Base-by-base conservation (phyloP, 2,888 invertebrate genomes). In the Cephus rjabovi region DNA sequence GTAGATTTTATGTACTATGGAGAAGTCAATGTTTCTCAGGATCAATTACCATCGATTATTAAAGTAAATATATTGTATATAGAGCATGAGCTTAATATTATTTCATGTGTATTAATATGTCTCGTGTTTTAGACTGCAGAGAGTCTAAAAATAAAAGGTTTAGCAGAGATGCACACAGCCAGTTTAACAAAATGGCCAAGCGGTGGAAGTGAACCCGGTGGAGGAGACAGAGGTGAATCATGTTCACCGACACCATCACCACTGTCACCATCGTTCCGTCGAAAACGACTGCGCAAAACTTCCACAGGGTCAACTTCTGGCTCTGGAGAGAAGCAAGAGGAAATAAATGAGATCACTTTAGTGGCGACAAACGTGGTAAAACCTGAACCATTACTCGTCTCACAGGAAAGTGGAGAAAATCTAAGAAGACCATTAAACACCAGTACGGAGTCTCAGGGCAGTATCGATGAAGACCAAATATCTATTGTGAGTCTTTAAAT, bases 1-100 rank as follows among this genome's bases (percentile, higher is more conserved):
- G 96, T 97, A 12, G 97, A 97, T 89, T 98, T 97, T 89, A 97
- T 98, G 96, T 98, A 98, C 90, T 96, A 96, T 87, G 98, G 98
- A 0, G 97, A 97, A 93, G 97, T 98, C 11, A 97, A 97, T 91
- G 97, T 98, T 40, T 96, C 97, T 1, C 96, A 97, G 89, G 97
- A 97, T 86, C 96, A 97, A 89, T 92, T 97, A 86, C 96, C 96
- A 80, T 92, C 92, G 71, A 92, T 93, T 83, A 90, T 93, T 79
- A 93, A 93, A 92, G 93, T 93, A 88, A 84, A 79, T 77, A 74
- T 71, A 33, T 71, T 69, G 34, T n/a, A 77, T 74, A 56, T 73
- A 35, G 11, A 33, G 35, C 11, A 6, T 9, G 12, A 23, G 3
- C 34, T 37, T 69, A 34, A 37, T 73, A 23, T n/a, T 15, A 33